Evolutionary conservation across 2,888 invertebrate genomes (phyloP), one percentile per base, ranked within the genome.

Genomic region (Andricus curvator): DNA sequence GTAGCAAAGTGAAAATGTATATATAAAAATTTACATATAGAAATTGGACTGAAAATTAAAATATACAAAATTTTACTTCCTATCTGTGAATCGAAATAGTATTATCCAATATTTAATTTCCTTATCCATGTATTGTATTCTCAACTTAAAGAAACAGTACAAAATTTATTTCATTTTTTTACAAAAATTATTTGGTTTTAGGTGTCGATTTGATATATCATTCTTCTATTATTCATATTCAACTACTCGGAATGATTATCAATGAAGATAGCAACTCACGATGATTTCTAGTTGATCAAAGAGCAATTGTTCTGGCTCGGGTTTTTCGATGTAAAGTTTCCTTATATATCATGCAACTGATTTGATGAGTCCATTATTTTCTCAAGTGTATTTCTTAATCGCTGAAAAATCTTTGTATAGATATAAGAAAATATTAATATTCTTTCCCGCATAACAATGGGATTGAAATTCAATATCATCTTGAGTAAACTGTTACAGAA

Each of bases 191-290:
- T 62, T 62, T 25, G 6, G 25, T 13, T 29, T 17, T 4, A 62
- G 6, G 62, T 25, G 13, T 62, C 25, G 4, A 62, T 29, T 64
- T 64, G 13, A 29, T 25, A 25, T 64, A 29, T 29, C 15, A 29
- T 25, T 64, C 15, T 29, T 17, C 64, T 15, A 29, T 29, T 64
- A 64, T 64, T 17, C 17, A 64, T 6, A 29, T 17, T 29, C 6
- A 64, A 29, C 29, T 64, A 15, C 29, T 2, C 6, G 64, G 15
- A 22, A 29, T 25, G 29, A 25, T 25, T 6, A 64, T 64, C 9
- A 22, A 64, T 64, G 29, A 29, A 29, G 64, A 64, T 64, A n/a
- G 64, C 29, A 64, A 64, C 17, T 64, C 64, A 64, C 17, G 64
- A 64, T 64, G 64, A 64, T 17, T 64, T 64, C 15, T 29, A 64